Percentiles rank a stretch among this genome's conserved stretches.
Conservation (phyloP, 1,140 invertebrate species). For the Reticulitermes speratus region DNA sequence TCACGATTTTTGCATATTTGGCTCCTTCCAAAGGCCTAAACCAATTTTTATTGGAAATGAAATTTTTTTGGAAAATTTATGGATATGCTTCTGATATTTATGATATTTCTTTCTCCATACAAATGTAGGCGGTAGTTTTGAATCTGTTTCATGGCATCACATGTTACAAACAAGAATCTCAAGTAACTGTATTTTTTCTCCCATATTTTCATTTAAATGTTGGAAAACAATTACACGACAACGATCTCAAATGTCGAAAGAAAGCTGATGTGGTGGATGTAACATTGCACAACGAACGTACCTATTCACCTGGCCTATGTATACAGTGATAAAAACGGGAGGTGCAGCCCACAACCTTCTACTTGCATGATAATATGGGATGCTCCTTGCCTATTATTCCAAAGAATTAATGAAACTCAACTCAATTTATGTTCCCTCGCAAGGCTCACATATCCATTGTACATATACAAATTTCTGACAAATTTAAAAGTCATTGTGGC, state of each 20-base stretch:
- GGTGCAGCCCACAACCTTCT: neutral
- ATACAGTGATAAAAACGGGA: constrained; percentile 1
- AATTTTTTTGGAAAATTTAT: too few species aligned
- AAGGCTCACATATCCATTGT: neutral
- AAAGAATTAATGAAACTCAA: constrained; percentile 14
- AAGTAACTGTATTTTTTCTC: neutral
- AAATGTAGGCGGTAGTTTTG: too few species aligned
- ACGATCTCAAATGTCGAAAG: neutral
- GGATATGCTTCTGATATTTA: too few species aligned
- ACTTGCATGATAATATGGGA: constrained; percentile 2
- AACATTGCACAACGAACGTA: constrained; percentile 9
- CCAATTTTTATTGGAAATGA: too few species aligned
- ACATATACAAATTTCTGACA: neutral
- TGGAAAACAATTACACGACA: neutral
- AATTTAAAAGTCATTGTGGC: neutral
- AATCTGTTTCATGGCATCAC: neutral
- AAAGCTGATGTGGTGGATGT: neutral
- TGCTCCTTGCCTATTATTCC: constrained; percentile 10
- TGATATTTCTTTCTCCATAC: too few species aligned
- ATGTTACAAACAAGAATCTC: neutral
- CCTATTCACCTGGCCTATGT: constrained; percentile 3
- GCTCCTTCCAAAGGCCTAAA: too few species aligned
- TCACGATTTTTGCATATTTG: too few species aligned
- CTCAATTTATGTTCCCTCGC: neutral
- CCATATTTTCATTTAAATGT: neutral